Evolutionary conservation across 2,888 invertebrate species (phyloP).

Genomic region (Antitype chi): DNA sequence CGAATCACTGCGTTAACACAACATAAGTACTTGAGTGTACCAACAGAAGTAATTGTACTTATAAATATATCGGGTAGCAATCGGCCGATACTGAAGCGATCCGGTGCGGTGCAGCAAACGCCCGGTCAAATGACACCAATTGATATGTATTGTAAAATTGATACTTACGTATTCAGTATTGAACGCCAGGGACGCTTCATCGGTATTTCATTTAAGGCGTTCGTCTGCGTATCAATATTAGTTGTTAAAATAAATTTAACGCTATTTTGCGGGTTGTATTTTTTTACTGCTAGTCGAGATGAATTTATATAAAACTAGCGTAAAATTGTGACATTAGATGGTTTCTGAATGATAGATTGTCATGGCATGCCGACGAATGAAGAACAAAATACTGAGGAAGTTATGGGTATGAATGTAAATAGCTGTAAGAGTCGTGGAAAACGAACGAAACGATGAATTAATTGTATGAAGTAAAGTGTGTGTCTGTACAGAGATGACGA

Average conservation of each 20-base stretch:
- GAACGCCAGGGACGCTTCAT: conserved; percentile 51
- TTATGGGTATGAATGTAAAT: not conserved
- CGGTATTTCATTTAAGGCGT: conserved; percentile 40
- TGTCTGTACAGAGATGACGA: too few relatives aligned
- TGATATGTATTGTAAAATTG: conserved; percentile 55
- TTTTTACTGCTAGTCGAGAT: not conserved
- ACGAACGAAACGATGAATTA: not conserved
- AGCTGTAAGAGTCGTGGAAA: not conserved
- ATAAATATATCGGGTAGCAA: conserved; percentile 58
- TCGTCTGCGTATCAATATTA: not conserved
- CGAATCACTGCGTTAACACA: conserved; percentile 11
- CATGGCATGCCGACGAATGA: not conserved
- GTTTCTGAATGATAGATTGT: not conserved
- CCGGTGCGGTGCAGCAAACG: conserved; percentile 56
- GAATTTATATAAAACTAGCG: too few relatives aligned
- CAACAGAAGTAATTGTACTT: conserved; percentile 52
- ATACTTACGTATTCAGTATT: conserved; percentile 47
- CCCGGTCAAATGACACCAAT: conserved; percentile 61
- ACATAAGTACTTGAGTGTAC: conserved; percentile 11
- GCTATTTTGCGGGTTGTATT: not conserved
- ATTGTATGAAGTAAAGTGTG: too few relatives aligned
- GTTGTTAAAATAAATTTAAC: conserved; percentile 22
- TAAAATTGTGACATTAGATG: not conserved
- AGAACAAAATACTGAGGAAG: not conserved
- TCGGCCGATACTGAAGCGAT: conserved; percentile 55